Percentiles rank a stretch among this genome's conserved stretches.
These are phyloP conservation scores for Minunthozetes semirufus DNA, from an alignment of 2,888 invertebrate species.

Conservation along the genomic window DNA sequence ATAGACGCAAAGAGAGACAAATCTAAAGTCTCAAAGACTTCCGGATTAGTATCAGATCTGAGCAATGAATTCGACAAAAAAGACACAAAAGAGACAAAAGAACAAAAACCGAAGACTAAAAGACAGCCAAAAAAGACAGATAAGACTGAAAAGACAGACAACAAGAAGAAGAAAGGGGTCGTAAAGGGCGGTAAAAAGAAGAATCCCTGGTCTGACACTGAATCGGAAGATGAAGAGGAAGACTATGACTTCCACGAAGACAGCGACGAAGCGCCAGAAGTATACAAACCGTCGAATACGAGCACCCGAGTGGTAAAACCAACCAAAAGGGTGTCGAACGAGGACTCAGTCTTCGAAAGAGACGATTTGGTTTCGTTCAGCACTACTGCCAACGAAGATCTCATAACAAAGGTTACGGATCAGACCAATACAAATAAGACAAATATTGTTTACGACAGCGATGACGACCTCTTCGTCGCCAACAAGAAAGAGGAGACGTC, in stretches of 20 bases:
- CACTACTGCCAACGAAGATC: not conserved
- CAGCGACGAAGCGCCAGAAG: not conserved
- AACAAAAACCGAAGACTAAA: constrained; percentile 22
- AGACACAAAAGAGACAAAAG: no score
- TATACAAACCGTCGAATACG: not conserved
- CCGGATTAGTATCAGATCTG: constrained; percentile 12
- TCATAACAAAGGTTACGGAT: not conserved
- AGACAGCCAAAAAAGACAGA: constrained; percentile 30
- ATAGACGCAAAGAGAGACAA: constrained; percentile 34
- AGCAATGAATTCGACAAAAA: not conserved
- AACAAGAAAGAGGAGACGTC: constrained; percentile 9
- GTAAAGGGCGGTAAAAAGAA: constrained; percentile 45
- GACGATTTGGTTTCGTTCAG: constrained; percentile 20
- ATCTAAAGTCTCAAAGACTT: constrained; percentile 44
- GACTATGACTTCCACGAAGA: constrained; percentile 22
- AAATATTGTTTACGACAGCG: constrained; percentile 31
- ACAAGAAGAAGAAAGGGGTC: constrained; percentile 34
- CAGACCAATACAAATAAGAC: not conserved
- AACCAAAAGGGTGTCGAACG: not conserved
- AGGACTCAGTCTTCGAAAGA: not conserved
- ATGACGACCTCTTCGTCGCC: constrained; percentile 26
- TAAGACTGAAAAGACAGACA: not conserved
- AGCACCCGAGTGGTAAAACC: not conserved
- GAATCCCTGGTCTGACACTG: constrained; percentile 47
- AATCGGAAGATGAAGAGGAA: constrained; percentile 38